phyloP scores from a whole-genome alignment of 2,113 vertebrate genomes.

The Nannospalax galili region DNA sequence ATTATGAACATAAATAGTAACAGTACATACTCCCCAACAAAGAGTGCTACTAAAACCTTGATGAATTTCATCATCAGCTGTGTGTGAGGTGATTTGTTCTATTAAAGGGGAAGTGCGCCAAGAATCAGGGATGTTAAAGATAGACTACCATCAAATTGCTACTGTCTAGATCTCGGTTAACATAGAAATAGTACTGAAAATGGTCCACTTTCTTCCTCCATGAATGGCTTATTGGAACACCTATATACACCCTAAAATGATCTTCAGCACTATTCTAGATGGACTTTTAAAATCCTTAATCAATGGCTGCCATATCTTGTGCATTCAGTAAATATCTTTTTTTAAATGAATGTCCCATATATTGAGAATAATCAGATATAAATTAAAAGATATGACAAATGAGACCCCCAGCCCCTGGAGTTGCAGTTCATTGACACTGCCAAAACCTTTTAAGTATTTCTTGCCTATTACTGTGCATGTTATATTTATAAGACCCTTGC shows the following conservation, averaged over 20 bases:
- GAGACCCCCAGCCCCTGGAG: background rate
- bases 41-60: background rate
- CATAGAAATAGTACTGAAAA: background rate
- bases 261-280: background rate
- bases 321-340: background rate
- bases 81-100: background rate
- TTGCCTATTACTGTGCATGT: background rate
- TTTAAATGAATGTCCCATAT: background rate
- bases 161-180: background rate
- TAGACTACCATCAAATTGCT: background rate
- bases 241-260: background rate
- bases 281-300: background rate
- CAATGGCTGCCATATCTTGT: background rate
- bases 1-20: background rate
- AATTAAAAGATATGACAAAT: background rate
- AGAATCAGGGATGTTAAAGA: background rate
- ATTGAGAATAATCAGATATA: background rate
- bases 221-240: background rate
- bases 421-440: background rate
- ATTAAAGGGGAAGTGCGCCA: background rate
- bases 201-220: background rate
- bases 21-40: background rate
- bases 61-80: background rate
- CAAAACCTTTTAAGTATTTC: background rate
- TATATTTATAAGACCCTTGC: constrained; percentile 23